Percentiles rank a stretch among this genome's conserved stretches.
Evolutionary conservation across 92 coral and sea anemone genomes (phyloP).

Genomic region (Zoanthus sociatus): DNA sequence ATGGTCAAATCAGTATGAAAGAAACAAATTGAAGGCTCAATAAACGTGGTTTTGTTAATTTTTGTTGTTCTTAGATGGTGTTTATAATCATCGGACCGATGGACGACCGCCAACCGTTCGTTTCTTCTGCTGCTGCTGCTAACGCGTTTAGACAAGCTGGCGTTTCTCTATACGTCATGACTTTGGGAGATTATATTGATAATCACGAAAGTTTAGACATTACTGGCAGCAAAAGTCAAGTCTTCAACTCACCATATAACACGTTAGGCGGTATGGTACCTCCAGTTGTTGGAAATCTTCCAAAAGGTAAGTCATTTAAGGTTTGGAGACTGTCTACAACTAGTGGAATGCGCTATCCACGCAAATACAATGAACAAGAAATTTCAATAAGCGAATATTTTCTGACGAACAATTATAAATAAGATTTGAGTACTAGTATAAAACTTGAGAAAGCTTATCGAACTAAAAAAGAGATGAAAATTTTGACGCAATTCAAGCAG

Average conservation of each 20-base stretch:
- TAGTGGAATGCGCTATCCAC: background rate
- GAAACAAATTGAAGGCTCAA: too few species aligned
- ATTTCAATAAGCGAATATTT: too few species aligned
- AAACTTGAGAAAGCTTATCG: too few species aligned
- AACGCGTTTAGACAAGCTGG: constrained; percentile 23
- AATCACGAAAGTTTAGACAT: constrained; percentile 19
- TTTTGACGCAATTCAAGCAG: too few species aligned
- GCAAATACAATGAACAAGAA: too few species aligned
- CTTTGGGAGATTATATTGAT: constrained; percentile 26
- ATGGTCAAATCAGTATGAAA: too few species aligned
- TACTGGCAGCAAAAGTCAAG: background rate
- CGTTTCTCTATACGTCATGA: constrained; percentile 29
- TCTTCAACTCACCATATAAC: constrained; percentile 13
- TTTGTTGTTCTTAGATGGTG: background rate
- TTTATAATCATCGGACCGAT: constrained; percentile 30
- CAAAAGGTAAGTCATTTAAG: background rate
- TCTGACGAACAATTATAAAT: too few species aligned
- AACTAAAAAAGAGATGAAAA: too few species aligned
- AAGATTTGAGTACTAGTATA: too few species aligned
- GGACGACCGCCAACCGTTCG: constrained; percentile 23
- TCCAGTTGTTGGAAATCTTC: background rate
- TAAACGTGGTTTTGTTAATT: too few species aligned
- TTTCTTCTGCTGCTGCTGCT: constrained; percentile 37
- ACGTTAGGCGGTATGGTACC: constrained; percentile 6
- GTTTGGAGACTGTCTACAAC: background rate